These are phyloP conservation scores for Zophobas atratus DNA, from an alignment of 1,140 invertebrate genomes.

Conservation along the genomic window DNA sequence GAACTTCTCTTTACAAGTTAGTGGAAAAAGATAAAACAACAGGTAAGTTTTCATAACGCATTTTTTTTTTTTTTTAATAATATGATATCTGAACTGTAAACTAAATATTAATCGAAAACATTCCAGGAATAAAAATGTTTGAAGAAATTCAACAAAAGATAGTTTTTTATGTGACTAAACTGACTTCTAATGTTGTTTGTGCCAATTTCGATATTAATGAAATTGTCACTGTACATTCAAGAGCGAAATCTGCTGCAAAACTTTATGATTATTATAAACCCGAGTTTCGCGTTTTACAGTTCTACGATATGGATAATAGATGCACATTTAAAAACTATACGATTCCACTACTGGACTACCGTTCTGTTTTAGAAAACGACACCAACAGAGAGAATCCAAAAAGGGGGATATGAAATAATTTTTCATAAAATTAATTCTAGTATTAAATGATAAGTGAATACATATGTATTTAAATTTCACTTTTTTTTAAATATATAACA, in stretches of 20 bases:
- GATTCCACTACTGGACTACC: no score
- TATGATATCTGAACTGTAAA: background rate
- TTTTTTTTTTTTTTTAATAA: background rate
- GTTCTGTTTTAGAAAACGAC: no score
- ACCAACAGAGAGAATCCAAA: no score
- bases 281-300: conserved; percentile 66
- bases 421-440: no score
- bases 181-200: conserved; percentile 68
- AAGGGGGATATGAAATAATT: no score
- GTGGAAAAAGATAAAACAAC: conserved; percentile 56
- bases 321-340: conserved; percentile 18
- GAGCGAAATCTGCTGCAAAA: conserved; percentile 71
- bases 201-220: conserved; percentile 69
- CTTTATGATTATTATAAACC: conserved; percentile 82
- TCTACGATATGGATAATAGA: conserved; percentile 55
- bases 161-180: conserved; percentile 70
- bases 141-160: conserved; percentile 70
- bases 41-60: conserved; percentile 47
- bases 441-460: no score
- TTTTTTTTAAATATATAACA: no score
- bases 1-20: conserved; percentile 68
- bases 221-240: conserved; percentile 58
- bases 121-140: conserved; percentile 70
- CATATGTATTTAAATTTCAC: no score
- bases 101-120: background rate